Evolutionary conservation across 1,140 invertebrate genomes (phyloP).

Genomic region (Drosophila tristis): DNA sequence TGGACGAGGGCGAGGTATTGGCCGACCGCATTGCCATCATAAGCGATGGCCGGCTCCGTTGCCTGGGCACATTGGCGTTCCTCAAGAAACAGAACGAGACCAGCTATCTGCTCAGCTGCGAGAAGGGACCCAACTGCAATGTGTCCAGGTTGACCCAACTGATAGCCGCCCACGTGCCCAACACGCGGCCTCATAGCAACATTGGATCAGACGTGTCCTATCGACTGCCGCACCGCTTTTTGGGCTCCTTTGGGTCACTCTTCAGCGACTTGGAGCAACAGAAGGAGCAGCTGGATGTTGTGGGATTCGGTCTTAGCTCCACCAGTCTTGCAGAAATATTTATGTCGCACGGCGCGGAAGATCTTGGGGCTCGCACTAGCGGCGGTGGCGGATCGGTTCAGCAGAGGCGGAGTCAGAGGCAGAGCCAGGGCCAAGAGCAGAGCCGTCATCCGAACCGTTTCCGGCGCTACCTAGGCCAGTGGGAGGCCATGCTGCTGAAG

Average conservation of each 20-base stretch:
- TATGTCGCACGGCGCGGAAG: slow-evolving; percentile 2
- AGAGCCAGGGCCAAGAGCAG: neutral
- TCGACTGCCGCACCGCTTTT: slow-evolving; percentile 1
- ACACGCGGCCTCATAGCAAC: neutral
- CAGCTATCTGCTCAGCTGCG: slow-evolving; percentile 30
- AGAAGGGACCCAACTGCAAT: slow-evolving; percentile 8
- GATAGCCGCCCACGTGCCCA: neutral
- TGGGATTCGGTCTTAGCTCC: slow-evolving; percentile 94
- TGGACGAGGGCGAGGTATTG: slow-evolving; percentile 98
- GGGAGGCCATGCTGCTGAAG: slow-evolving; percentile 17
- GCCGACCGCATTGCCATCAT: slow-evolving; percentile 97
- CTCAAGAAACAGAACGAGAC: slow-evolving; percentile 91
- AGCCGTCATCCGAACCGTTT: neutral
- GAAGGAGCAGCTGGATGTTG: neutral
- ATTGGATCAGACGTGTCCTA: slow-evolving; percentile 11
- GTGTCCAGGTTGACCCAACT: slow-evolving; percentile 10
- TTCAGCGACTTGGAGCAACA: slow-evolving; percentile 17
- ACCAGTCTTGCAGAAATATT: slow-evolving; percentile 94
- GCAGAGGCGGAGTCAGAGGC: neutral
- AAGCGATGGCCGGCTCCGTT: slow-evolving; percentile 90
- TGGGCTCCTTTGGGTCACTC: slow-evolving; percentile 2
- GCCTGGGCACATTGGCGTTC: slow-evolving; percentile 92
- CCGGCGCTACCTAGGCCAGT: neutral
- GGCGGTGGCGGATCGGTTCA: slow-evolving; percentile 2
- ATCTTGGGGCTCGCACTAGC: neutral